Evolutionary conservation across 1,140 invertebrate species (phyloP).

Genomic region (Mya arenaria): DNA sequence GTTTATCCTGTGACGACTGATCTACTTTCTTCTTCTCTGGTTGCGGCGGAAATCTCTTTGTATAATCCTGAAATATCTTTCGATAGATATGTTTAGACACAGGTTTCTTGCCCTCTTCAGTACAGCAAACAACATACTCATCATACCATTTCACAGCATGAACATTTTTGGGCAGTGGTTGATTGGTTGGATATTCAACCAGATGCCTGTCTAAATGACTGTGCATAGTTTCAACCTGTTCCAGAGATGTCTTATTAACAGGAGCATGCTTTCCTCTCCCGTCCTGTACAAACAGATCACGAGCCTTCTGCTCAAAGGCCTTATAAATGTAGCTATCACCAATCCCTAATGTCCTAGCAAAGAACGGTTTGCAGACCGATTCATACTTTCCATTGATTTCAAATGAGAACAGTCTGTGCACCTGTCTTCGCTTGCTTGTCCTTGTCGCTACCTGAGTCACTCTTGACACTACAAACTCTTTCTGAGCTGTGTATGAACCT

Average conservation of each 20-base stretch:
- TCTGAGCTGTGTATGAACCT: conserved; percentile 50
- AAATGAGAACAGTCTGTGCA: conserved; percentile 51
- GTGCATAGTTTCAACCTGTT: conserved; percentile 36
- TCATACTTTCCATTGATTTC: conserved; percentile 56
- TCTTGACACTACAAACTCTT: conserved; percentile 53
- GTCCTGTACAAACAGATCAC: conserved; percentile 52
- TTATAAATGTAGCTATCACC: conserved; percentile 56
- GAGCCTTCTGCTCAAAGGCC: conserved; percentile 52
- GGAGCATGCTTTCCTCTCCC: conserved; percentile 48
- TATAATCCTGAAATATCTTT: conserved; percentile 53
- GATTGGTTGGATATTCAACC: conserved; percentile 6
- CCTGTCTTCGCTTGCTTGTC: conserved; percentile 44
- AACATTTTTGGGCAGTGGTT: conserved; percentile 44
- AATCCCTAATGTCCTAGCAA: conserved; percentile 46
- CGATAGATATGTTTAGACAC: conserved; percentile 55
- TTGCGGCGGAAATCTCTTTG: conserved; percentile 12
- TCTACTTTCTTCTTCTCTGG: conserved; percentile 44
- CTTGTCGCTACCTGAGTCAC: conserved; percentile 48
- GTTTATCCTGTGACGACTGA: too few species aligned
- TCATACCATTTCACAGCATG: conserved; percentile 53
- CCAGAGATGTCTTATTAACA: conserved; percentile 43
- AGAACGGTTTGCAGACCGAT: conserved; percentile 52
- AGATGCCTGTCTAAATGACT: conserved; percentile 25
- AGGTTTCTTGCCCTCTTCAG: conserved; percentile 30
- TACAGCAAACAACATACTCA: conserved; percentile 25